A percentile compares a stretch with the other conserved stretches of the same genome.
Conservation (phyloP, 2,888 invertebrate species). For the Molorchus minor region DNA sequence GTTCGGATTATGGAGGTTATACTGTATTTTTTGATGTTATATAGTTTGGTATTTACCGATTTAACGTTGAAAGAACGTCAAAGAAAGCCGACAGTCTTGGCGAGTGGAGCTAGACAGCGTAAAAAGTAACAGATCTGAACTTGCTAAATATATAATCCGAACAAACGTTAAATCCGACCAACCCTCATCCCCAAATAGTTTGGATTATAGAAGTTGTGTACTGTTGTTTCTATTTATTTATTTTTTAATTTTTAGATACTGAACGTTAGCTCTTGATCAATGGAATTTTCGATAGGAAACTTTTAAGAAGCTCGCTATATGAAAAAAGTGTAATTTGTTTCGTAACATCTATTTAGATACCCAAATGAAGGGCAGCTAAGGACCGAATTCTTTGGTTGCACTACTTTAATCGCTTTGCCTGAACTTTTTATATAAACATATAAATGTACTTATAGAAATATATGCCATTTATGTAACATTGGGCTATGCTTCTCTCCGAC, state of each 20-base stretch:
- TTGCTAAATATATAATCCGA: no score
- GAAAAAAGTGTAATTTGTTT: conserved; percentile 16
- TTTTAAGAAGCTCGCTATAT: conserved; percentile 21
- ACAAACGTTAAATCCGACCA: no score
- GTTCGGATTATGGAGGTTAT: no score
- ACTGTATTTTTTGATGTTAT: no score
- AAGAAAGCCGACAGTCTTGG: no score
- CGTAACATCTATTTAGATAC: conserved; percentile 11
- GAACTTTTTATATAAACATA: conserved; percentile 31
- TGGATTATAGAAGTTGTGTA: no score
- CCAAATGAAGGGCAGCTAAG: conserved; percentile 37
- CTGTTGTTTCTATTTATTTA: no score
- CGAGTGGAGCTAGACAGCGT: no score
- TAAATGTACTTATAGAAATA: conserved; percentile 39
- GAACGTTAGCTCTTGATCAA: conserved; percentile 1
- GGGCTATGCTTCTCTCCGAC: conserved; percentile 26
- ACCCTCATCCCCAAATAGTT: no score
- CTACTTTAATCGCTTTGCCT: conserved; percentile 28
- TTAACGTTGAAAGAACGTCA: no score
- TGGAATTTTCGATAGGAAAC: conserved; percentile 3
- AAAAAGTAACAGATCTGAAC: no score
- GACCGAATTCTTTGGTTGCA: conserved; percentile 38
- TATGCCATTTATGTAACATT: conserved; percentile 31
- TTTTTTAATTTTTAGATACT: conserved; percentile 11
- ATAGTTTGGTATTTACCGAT: no score